These are phyloP conservation scores for Rhinichthys klamathensis DNA, from an alignment of 2,113 vertebrate genomes.

Conservation along the genomic window DNA sequence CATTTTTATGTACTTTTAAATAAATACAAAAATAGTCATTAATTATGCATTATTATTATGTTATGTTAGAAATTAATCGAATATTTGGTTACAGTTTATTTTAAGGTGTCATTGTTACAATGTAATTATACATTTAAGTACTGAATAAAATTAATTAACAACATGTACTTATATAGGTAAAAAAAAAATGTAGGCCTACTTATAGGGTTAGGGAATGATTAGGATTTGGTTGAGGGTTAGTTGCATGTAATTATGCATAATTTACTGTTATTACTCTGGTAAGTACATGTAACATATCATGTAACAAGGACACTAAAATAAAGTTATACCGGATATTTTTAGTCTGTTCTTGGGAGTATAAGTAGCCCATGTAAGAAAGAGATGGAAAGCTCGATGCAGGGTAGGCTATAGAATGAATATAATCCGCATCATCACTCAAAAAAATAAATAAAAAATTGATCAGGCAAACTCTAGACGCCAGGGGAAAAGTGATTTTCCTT, in stretches of 20 bases:
- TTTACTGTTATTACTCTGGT: no score
- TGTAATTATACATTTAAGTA: no score
- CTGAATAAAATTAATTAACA: no score
- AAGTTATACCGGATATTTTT: background rate
- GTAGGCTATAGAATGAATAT: background rate
- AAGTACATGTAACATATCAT: no score
- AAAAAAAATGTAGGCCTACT: no score
- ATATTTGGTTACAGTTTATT: background rate
- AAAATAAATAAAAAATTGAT: conserved; percentile 21
- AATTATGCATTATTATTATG: background rate
- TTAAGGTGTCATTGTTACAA: no score
- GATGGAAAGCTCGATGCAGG: background rate
- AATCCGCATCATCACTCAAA: background rate
- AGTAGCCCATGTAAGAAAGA: background rate
- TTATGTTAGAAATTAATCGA: background rate
- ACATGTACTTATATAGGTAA: no score
- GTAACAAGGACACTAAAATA: no score
- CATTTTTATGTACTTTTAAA: background rate
- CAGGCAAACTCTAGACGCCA: conserved; percentile 21
- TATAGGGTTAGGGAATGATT: no score
- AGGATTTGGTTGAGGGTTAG: no score
- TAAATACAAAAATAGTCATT: background rate
- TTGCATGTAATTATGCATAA: no score
- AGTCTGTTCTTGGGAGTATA: background rate
- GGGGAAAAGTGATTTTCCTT: conserved; percentile 26